Conservation (phyloP, 1,140 invertebrate genomes). For the Pinna nobilis region DNA sequence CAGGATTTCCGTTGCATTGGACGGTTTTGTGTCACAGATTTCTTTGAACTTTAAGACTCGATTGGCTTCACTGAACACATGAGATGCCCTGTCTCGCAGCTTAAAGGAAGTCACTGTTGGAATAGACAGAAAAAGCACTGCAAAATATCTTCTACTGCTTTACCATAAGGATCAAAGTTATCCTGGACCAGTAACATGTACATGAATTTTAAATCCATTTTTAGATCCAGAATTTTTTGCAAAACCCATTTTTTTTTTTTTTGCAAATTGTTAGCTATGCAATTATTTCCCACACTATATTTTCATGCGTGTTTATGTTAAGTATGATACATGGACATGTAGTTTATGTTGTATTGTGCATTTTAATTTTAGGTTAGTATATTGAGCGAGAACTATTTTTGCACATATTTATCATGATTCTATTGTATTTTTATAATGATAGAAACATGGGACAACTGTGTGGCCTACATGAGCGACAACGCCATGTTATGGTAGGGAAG, state of each 20-base stretch:
- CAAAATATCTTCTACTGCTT: background rate
- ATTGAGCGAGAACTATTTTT: too few species aligned
- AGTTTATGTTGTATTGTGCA: too few species aligned
- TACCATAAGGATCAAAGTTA: background rate
- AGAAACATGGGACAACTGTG: background rate
- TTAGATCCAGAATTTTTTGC: too few species aligned
- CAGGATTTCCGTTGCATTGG: constrained; percentile 78
- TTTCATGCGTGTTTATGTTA: too few species aligned
- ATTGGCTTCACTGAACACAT: constrained; percentile 87
- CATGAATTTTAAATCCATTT: too few species aligned
- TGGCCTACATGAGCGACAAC: background rate
- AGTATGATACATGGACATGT: too few species aligned
- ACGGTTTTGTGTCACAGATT: constrained; percentile 77
- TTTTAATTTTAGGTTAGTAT: too few species aligned
- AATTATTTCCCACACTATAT: too few species aligned
- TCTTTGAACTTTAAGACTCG: constrained; percentile 86
- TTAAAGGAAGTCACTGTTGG: constrained; percentile 80
- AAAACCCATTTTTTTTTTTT: too few species aligned
- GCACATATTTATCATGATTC: too few species aligned
- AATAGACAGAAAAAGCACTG: constrained; percentile 9
- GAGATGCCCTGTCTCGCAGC: constrained; percentile 87
- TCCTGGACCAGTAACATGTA: background rate
- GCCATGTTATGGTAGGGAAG: constrained; percentile 34
- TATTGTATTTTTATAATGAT: too few species aligned
- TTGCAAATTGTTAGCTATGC: too few species aligned